Conservation (phyloP, 2,888 invertebrate species). For the Brenthis hecate region DNA sequence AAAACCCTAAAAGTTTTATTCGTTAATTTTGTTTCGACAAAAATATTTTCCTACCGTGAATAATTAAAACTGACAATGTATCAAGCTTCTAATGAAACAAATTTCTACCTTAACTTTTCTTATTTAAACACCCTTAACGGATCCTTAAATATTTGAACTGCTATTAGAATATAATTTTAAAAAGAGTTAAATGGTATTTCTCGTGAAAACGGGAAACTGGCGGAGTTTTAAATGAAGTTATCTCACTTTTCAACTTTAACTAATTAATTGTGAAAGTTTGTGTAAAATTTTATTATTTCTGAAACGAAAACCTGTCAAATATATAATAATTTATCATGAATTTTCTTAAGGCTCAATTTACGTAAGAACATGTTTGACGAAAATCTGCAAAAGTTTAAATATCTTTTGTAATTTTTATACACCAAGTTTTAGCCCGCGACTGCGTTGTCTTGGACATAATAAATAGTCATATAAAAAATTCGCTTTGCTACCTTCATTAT, state of each 20-base stretch:
- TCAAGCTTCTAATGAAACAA: conserved; percentile 1
- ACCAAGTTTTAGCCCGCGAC: too few species aligned
- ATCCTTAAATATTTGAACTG: conserved; percentile 23
- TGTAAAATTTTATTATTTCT: conserved; percentile 29
- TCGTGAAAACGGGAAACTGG: conserved; percentile 15
- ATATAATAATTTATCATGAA: conserved; percentile 24
- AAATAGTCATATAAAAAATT: too few species aligned
- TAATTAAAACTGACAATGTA: conserved; percentile 2
- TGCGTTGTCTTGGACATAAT: too few species aligned
- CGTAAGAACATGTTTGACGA: not conserved
- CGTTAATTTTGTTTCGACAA: too few species aligned
- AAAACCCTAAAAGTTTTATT: too few species aligned
- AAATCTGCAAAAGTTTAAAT: too few species aligned
- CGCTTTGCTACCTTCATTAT: too few species aligned
- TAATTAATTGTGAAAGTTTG: conserved; percentile 36
- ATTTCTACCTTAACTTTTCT: conserved; percentile 18
- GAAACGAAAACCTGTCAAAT: conserved; percentile 34
- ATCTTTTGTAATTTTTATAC: too few species aligned
- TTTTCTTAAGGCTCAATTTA: conserved; percentile 13
- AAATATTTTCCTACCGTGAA: too few species aligned
- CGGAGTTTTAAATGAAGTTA: conserved; percentile 28
- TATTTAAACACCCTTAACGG: conserved; percentile 24
- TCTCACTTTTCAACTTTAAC: conserved; percentile 35
- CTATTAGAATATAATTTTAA: conserved; percentile 30
- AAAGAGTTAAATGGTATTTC: conserved; percentile 24